Conservation (phyloP, 2,888 invertebrate genomes). For the Eupithecia pulchellata region DNA sequence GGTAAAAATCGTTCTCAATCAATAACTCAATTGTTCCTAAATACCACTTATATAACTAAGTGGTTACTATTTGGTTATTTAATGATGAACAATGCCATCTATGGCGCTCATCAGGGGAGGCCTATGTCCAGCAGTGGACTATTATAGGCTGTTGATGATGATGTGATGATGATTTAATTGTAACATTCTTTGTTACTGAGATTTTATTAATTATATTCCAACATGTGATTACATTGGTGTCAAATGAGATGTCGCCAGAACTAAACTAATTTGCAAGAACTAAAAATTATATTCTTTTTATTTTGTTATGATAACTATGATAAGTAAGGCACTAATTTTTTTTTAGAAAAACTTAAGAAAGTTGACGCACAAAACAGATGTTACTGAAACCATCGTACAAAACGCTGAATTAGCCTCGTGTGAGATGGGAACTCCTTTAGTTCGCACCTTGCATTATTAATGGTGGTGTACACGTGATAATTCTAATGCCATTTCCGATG, state of each 20-base stretch:
- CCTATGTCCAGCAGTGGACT: no score
- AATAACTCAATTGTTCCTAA: no score
- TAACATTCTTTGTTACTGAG: not conserved
- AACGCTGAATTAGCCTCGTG: constrained; percentile 56
- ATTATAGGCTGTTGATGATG: no score
- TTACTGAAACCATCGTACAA: constrained; percentile 70
- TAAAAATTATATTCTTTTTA: not conserved
- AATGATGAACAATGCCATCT: no score
- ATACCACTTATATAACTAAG: no score
- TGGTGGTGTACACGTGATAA: constrained; percentile 52
- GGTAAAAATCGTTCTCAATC: no score
- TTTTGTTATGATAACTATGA: not conserved
- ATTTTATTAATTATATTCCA: not conserved
- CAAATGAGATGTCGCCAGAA: not conserved
- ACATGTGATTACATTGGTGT: not conserved
- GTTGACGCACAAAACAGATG: constrained; percentile 42
- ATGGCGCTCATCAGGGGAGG: no score
- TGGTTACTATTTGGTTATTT: no score
- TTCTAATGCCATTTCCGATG: constrained; percentile 61
- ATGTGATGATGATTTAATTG: no score
- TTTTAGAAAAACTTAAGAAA: not conserved
- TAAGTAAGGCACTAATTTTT: not conserved
- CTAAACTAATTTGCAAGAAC: not conserved
- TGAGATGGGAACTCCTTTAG: constrained; percentile 73
- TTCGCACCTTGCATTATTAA: constrained; percentile 72